These are phyloP conservation scores for Bubo blakistoni DNA, from an alignment of 2,113 vertebrate species.

Conservation along the genomic window DNA sequence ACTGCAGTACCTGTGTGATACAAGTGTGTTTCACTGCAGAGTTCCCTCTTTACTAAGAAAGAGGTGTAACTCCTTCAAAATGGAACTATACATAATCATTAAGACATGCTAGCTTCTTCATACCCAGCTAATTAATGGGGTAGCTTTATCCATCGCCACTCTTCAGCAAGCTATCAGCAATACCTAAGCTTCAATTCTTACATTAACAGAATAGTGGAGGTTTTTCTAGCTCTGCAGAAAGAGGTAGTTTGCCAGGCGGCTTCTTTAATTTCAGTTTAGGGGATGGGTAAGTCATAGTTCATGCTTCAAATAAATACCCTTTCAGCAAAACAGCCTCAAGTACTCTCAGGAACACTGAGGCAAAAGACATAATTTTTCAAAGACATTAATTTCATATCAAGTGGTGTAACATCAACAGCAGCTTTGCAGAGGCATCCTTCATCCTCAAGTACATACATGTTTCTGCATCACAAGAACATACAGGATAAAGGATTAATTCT, in stretches of 20 bases:
- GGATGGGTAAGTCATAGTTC: background rate
- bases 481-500: background rate
- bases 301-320: background rate
- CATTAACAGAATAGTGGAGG: background rate
- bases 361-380: background rate
- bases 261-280: background rate
- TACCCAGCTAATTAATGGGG: background rate
- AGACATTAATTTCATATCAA: background rate
- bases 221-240: background rate
- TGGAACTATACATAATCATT: background rate
- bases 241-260: background rate
- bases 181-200: background rate
- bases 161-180: background rate
- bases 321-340: background rate
- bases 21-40: background rate
- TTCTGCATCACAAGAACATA: background rate
- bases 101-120: background rate
- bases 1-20: background rate
- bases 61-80: background rate
- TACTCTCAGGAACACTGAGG: background rate
- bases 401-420: background rate
- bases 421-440: background rate
- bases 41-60: background rate
- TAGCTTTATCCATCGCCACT: background rate
- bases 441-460: background rate